Evolutionary conservation across 30 jellyfish, hydroid and myxozoan species (phyloP), one percentile per base, ranked within the genome.

Genomic region (Sanderia malayensis): DNA sequence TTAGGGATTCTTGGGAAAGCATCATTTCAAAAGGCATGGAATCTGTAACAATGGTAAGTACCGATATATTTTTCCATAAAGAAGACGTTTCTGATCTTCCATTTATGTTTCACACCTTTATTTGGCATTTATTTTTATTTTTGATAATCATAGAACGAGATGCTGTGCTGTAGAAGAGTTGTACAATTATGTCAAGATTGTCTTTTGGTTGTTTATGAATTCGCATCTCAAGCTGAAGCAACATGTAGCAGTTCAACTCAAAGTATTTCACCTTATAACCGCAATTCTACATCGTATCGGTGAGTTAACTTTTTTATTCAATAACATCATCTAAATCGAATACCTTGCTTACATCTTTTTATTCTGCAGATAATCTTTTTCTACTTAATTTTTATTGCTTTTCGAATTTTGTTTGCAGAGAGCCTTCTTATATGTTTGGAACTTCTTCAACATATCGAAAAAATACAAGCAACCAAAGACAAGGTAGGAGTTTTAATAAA

Each of bases 171-270:
- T 76, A 63, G 95, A 22, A 73, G 92, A 20, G 87, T 87, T 4
- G 96, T 87, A 58, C 86, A 87, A 57, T 72, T 87, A 59, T 87
- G 96, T 65, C 71, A 81, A 32, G 96, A 87, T n/a, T 87, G 96
- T 47, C 33, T 87, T 7, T 71, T 87, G 70, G 95, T 87, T 11
- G 96, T 87, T 6, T 87, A 87, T 63, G 95, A 87, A 73, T 87
- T 87, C 58, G 96, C 96, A 31, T 64, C 94, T 4, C 95, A 87
- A 74, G 65, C 92, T 1, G 84, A 80, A 68, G 80, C 84, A 24
- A 62, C 84, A 24, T 58, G 52, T 11, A 1, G 1, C 30, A 58
- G 22, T 37, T 34, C 66, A 49, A 18, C 27, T 49, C 64, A 49
- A 49, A 6, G 13, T 37, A 24, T 4, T 49, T 49, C 64, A 49